These are phyloP conservation scores for Phalacrocorax pelagicus DNA, from an alignment of 2,113 vertebrate species.

Conservation along the genomic window DNA sequence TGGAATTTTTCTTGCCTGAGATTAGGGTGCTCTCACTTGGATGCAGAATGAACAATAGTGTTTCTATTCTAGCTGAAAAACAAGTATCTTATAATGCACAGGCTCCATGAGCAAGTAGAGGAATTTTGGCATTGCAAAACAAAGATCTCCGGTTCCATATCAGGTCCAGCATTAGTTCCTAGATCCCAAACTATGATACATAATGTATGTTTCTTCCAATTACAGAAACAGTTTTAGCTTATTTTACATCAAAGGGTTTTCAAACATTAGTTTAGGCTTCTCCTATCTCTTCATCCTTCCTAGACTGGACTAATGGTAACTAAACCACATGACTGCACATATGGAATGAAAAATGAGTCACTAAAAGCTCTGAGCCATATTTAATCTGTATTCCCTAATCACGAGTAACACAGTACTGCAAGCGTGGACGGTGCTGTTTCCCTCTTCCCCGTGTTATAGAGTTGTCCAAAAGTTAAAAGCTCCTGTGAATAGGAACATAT, in stretches of 20 bases:
- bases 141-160: neutral
- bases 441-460: neutral
- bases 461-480: neutral
- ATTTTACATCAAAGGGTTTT: neutral
- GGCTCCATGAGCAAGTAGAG: neutral
- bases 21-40: neutral
- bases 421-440: neutral
- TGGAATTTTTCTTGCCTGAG: neutral
- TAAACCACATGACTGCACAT: neutral
- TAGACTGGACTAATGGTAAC: neutral
- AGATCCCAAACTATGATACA: neutral
- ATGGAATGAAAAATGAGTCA: neutral
- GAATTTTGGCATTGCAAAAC: neutral
- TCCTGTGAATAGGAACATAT: neutral
- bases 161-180: neutral
- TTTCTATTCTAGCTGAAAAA: neutral
- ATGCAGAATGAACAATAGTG: neutral
- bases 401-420: neutral
- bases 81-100: neutral
- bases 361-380: neutral
- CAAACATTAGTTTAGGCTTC: neutral
- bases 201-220: neutral
- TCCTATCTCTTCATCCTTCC: neutral
- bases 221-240: neutral
- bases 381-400: neutral